Conservation (phyloP, 2,888 invertebrate genomes). For the Epirrita christyi region DNA sequence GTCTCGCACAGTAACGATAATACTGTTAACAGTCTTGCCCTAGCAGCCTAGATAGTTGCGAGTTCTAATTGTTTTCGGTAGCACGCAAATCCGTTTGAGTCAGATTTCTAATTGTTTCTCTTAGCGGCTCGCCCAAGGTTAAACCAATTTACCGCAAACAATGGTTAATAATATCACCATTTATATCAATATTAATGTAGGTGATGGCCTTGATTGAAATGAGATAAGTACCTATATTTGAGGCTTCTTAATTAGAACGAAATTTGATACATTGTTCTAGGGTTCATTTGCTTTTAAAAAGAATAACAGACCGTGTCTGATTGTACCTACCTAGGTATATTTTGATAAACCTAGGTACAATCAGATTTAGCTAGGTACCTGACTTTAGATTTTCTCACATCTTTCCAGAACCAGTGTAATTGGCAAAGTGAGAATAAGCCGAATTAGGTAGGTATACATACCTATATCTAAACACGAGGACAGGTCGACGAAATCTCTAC, state of each 20-base stretch:
- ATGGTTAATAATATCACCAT: slow-evolving; percentile 51
- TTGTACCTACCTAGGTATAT: too few species aligned
- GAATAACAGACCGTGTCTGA: not conserved
- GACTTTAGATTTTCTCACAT: not conserved
- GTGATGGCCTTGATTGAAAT: slow-evolving; percentile 42
- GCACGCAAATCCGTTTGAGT: slow-evolving; percentile 68
- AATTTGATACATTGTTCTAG: not conserved
- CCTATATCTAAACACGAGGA: slow-evolving; percentile 4
- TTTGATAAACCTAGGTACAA: too few species aligned
- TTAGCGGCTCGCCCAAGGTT: slow-evolving; percentile 63
- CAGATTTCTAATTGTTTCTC: slow-evolving; percentile 73
- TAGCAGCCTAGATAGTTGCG: slow-evolving; percentile 57
- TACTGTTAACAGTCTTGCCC: slow-evolving; percentile 61
- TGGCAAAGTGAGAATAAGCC: not conserved
- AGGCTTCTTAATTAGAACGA: not conserved
- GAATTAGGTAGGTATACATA: not conserved
- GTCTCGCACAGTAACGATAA: slow-evolving; percentile 57
- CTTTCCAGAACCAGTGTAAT: not conserved
- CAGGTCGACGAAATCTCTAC: slow-evolving; percentile 1
- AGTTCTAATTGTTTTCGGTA: slow-evolving; percentile 74
- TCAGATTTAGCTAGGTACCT: slow-evolving; percentile 10
- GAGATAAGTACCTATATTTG: slow-evolving; percentile 31
- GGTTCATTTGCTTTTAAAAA: not conserved
- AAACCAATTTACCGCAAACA: slow-evolving; percentile 55
- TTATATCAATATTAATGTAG: slow-evolving; percentile 45